Evolutionary conservation across 2,797 vertebrate genomes (phyloP).

Genomic region (Meriones psammophilus): DNA sequence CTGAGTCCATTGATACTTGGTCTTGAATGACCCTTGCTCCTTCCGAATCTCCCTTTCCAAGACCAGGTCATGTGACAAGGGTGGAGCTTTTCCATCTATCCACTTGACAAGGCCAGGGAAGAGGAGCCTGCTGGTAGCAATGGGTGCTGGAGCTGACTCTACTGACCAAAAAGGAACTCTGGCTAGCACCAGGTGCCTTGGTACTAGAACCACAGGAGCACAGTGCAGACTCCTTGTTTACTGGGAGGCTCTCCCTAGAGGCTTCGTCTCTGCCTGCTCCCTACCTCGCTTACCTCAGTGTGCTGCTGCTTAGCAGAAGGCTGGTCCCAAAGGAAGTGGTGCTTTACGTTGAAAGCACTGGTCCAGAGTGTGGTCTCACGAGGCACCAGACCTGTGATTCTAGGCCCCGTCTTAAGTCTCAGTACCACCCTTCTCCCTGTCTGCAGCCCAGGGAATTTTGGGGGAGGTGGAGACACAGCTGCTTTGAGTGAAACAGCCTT

Average conservation of each 20-base stretch:
- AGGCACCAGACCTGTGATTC: background rate
- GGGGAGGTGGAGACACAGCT: background rate
- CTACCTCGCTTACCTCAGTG: rapidly evolving
- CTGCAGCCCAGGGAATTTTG: background rate
- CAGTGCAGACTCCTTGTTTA: constrained; percentile 34
- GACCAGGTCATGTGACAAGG: background rate
- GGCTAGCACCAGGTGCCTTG: rapidly evolving
- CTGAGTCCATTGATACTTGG: background rate
- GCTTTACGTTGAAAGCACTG: background rate
- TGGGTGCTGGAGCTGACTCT: background rate
- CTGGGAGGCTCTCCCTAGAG: background rate
- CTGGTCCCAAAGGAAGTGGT: background rate
- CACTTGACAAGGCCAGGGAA: background rate
- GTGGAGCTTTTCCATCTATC: too few relatives aligned
- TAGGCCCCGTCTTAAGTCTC: background rate
- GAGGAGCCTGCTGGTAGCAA: background rate
- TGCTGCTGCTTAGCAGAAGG: background rate
- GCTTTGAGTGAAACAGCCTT: background rate
- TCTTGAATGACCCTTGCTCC: background rate
- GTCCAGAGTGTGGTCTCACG: background rate
- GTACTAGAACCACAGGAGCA: background rate
- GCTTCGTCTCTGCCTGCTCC: background rate
- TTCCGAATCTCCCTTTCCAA: background rate
- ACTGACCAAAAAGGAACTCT: background rate
- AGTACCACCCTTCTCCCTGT: rapidly evolving